Percentiles rank a stretch among this genome's conserved stretches.
Evolutionary conservation across 2,113 vertebrate species (phyloP).

Genomic region (Corydoras sp.): DNA sequence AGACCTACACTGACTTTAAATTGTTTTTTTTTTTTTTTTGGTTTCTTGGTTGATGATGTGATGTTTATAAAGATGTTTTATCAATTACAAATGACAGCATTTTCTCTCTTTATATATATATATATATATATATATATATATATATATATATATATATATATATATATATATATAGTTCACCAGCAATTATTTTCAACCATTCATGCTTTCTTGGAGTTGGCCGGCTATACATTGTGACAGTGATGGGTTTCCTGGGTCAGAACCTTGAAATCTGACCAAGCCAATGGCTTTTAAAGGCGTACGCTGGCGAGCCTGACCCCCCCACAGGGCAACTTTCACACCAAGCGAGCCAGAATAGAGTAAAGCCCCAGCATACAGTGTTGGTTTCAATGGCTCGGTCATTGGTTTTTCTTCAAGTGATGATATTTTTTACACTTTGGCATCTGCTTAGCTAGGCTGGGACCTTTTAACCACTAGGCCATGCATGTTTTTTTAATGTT

Average conservation of each 20-base stretch:
- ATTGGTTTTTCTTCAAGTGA: neutral
- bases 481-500: too few species aligned
- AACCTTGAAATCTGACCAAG: too few species aligned
- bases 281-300: too few species aligned
- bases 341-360: conserved; percentile 9
- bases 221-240: too few species aligned
- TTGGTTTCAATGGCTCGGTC: neutral
- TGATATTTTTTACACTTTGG: neutral
- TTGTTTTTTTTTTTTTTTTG: conserved; percentile 31
- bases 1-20: conserved; percentile 36
- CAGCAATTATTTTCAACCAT: conserved; percentile 19
- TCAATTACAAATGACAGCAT: conserved; percentile 41
- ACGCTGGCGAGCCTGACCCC: neutral
- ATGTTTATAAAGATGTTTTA: conserved; percentile 43
- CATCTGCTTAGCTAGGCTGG: neutral
- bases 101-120: conserved; percentile 15
- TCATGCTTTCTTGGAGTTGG: too few species aligned
- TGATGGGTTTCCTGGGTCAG: too few species aligned
- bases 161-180: conserved; percentile 20
- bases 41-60: conserved; percentile 15
- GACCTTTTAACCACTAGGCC: neutral
- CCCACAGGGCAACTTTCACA: conserved; percentile 20
- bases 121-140: neutral
- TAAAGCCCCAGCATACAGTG: conserved; percentile 9
- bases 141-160: neutral